Evolutionary conservation across 1,140 invertebrate genomes (phyloP), one percentile per base, ranked within the genome.

Genomic region (Lordiphosa stackelbergi): DNA sequence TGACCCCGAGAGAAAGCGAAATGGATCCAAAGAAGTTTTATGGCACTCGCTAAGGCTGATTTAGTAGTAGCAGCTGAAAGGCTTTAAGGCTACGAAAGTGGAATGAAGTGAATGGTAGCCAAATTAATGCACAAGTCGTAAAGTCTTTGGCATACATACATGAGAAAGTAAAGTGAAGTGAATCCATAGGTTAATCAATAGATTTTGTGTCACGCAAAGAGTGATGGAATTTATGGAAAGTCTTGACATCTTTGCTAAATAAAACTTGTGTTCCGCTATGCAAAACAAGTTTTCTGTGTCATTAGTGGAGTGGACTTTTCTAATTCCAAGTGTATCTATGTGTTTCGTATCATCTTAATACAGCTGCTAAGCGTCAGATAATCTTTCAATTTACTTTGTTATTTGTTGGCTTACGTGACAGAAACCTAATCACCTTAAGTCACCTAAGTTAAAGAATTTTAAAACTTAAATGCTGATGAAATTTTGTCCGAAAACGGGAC

Each of bases 31-130:
- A 12, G 54, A 70, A 66, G 72, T 81, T 78, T 74, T 63, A 74
- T 59, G 70, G 54, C 28, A 49, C 58, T 74, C 12, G 8, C 7
- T 31, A 74, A 75, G 65, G 36, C 74, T 68, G 66, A 79, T 74
- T 81, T 79, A 79, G 62, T 34, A 59, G 28, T 51, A 24, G 43
- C 48, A 34, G 22, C 47, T 47, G 45, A 59, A 60, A 59, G 37
- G 55, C 59, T 54, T 68, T 53, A 69, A 48, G 51, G 42, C 42
- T 60, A 41, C 36, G 13, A 31, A 43, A 12, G 22, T 13, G 34
- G 46, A 48, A 13, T 42, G 16, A 31, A 41, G 40, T 40, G 70
- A 56, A 43, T 48, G 22, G 28, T 40, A 51, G 45, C 42, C 22
- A 12, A 53, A 60, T 51, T 66, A 57, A 57, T 57, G 53, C 36